Base-by-base conservation (phyloP, 2,113 vertebrate species). In the Sorex fumeus region DNA sequence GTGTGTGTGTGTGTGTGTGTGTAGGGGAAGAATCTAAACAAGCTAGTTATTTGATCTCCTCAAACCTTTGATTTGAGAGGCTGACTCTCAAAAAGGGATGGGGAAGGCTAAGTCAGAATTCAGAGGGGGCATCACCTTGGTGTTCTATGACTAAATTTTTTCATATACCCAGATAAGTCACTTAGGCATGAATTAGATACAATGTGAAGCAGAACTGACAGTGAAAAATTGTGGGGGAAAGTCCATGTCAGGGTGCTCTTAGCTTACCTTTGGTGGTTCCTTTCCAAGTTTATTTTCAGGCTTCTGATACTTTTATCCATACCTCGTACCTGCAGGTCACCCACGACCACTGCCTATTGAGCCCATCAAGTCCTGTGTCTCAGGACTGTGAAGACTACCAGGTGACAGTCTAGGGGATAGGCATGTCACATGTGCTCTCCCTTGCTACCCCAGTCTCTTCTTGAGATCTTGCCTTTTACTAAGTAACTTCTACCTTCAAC, bases 41-140 rank as follows among this genome's bases (percentile, higher is more conserved):
- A 40, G 30, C 25, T 87, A 21, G 25, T 75, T 76, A 85, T 91
- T 92, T 91, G 84, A 69, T 94, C 88, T 87, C 83, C 50, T 94
- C 87, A 76, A 23, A 81, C 62, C 69, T 91, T 50, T 27, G 71
- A 92, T 62, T 32, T 45, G 64, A 84, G 62, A 93, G 40, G 40
- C 40, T 40, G 40, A 40, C 40, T 40, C 40, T 40, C 70, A 50
- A 84, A 21, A 45, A 81, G 0, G 0, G 78, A 45, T 21, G 69
- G 70, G 74, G 85, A 66, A n/a, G 64, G 30, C 53, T 86, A 8
- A 74, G 32, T 87, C 57, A 75, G 70, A 86, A 92, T 90, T 70
- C 0, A 19, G 30, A 93, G 10, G 72, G 3, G 30, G 40, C 19
- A 28, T 64, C 57, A 84, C 40, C 40, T 40, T 40, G 0, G 3